phyloP scores from a whole-genome alignment of 2,888 invertebrate genomes.

The Urechis unicinctus region DNA sequence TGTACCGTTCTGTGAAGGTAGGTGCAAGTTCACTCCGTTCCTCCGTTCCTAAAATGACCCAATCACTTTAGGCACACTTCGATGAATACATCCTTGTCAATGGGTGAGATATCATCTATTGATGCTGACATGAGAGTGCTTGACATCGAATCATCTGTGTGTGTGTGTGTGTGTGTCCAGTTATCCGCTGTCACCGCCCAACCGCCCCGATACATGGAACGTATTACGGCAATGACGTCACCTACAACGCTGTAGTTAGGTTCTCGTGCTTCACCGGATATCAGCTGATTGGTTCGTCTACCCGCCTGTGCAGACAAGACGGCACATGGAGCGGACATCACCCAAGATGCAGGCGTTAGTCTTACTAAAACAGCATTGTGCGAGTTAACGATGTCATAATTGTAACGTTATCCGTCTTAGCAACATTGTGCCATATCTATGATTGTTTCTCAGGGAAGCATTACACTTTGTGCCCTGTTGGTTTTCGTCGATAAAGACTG shows the following conservation, averaged over 20 bases:
- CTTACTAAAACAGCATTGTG: too few relatives aligned
- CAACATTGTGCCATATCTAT: background rate
- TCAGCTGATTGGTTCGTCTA: conserved; percentile 80
- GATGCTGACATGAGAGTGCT: too few relatives aligned
- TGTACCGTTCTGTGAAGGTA: conserved; percentile 22
- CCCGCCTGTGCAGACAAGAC: conserved; percentile 87
- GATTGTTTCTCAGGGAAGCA: too few relatives aligned
- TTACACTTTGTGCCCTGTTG: too few relatives aligned
- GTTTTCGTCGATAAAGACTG: too few relatives aligned
- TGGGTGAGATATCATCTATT: background rate
- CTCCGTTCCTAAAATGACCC: background rate
- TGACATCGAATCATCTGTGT: too few relatives aligned
- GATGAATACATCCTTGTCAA: too few relatives aligned
- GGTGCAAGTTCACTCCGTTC: conserved; percentile 1
- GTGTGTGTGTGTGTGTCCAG: conserved; percentile 56
- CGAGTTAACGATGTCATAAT: too few relatives aligned
- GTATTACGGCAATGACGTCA: conserved; percentile 84
- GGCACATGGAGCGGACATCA: conserved; percentile 90
- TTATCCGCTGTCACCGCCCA: conserved; percentile 88
- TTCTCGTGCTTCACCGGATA: conserved; percentile 95
- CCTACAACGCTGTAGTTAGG: conserved; percentile 89
- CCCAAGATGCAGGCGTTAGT: conserved; percentile 80
- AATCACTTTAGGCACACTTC: too few relatives aligned
- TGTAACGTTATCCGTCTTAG: too few relatives aligned
- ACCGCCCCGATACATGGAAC: conserved; percentile 87